Conservation (phyloP, 2,797 vertebrate species). For the Rhyacichthys aspro region DNA sequence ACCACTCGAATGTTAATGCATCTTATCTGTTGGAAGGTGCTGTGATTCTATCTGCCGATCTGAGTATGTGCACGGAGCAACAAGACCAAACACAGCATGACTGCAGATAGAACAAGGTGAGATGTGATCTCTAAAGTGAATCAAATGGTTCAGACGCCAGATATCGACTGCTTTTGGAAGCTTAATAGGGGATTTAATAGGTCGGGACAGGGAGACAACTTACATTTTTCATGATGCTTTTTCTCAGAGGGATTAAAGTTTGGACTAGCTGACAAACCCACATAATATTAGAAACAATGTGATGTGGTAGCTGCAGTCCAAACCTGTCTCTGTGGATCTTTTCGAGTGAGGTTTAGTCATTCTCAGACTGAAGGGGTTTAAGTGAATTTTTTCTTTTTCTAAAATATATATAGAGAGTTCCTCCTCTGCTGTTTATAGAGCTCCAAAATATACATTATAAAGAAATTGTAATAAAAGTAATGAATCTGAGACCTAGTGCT, state of each 20-base stretch:
- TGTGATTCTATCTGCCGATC: no score
- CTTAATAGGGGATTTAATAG: constrained; percentile 62
- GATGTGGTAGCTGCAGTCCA: constrained; percentile 23
- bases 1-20: no score
- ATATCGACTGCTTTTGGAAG: constrained; percentile 58
- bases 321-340: constrained; percentile 36
- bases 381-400: constrained; percentile 46
- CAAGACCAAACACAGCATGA: constrained; percentile 35
- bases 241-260: constrained; percentile 51
- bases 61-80: not conserved
- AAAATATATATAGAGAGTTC: no score
- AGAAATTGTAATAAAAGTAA: no score
- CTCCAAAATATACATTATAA: no score
- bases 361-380: not conserved
- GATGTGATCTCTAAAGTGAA: constrained; percentile 57
- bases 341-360: constrained; percentile 20
- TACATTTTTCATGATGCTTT: constrained; percentile 66
- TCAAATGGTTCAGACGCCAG: constrained; percentile 50
- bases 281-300: constrained; percentile 46
- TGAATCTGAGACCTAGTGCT: no score
- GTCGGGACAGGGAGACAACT: constrained; percentile 48
- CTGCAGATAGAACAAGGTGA: constrained; percentile 53
- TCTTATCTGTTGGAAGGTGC: no score
- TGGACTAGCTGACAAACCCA: constrained; percentile 53
- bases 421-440: no score